phyloP scores from a whole-genome alignment of 2,113 vertebrate genomes.

The Sander lucioperca region DNA sequence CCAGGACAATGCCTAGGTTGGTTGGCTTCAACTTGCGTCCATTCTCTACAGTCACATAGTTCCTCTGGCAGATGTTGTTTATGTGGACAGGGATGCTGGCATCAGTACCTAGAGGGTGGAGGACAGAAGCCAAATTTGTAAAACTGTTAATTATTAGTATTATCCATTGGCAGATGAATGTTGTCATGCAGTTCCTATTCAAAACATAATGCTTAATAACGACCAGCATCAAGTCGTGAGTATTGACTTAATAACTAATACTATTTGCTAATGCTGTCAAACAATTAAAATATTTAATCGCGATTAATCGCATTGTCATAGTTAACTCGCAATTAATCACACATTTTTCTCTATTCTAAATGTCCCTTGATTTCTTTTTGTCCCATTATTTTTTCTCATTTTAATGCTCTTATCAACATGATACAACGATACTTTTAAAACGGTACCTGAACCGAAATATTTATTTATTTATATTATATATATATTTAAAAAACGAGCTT shows the following conservation, averaged over 20 bases:
- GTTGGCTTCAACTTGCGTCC: slow-evolving; percentile 95
- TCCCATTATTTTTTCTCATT: no score
- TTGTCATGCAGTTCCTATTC: background rate
- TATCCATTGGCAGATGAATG: background rate
- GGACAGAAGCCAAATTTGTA: background rate
- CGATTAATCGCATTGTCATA: no score
- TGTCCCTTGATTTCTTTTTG: no score
- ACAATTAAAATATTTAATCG: no score
- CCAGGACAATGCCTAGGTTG: slow-evolving; percentile 96
- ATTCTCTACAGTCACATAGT: slow-evolving; percentile 95
- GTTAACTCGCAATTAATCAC: no score
- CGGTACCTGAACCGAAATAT: no score
- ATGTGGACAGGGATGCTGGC: slow-evolving; percentile 99
- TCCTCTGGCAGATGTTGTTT: slow-evolving; percentile 97
- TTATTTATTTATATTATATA: no score
- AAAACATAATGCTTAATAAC: background rate
- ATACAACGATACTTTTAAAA: no score
- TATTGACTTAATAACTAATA: background rate
- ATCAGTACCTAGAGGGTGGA: slow-evolving; percentile 88
- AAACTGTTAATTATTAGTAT: background rate
- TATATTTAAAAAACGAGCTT: no score
- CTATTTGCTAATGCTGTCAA: no score
- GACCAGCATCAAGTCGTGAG: background rate
- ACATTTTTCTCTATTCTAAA: no score
- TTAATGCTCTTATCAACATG: no score